Evolutionary conservation across 64 coral and sea anemone genomes (phyloP).

Genomic region (Dendrophyllia cribrosa): DNA sequence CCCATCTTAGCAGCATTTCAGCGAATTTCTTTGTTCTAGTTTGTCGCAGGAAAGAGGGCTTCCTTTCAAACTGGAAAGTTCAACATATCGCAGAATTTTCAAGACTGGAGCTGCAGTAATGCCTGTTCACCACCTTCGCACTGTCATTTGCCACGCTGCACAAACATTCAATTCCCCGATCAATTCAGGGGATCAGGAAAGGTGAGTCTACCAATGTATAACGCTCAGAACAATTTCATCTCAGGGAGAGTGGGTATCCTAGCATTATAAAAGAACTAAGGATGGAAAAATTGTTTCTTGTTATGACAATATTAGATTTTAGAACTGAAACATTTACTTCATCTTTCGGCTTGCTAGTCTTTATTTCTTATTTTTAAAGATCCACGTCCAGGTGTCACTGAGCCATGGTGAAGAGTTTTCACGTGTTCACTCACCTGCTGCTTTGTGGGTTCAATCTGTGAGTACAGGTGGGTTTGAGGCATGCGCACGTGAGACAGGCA

Average conservation of each 20-base stretch:
- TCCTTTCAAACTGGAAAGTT: conserved; percentile 7
- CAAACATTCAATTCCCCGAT: background rate
- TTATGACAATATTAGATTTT: no score
- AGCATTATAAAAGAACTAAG: no score
- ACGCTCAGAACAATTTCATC: no score
- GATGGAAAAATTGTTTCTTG: no score
- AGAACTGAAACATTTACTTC: no score
- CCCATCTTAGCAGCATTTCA: no score
- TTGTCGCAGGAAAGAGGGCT: no score
- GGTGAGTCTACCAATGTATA: background rate
- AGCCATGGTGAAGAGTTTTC: background rate
- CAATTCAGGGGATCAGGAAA: background rate
- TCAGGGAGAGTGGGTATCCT: no score
- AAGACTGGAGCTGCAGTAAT: background rate
- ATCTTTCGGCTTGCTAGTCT: no score
- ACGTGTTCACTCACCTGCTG: conserved; percentile 8
- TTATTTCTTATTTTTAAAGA: background rate
- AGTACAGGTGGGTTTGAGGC: conserved; percentile 19
- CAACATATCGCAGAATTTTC: background rate
- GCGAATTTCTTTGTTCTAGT: no score
- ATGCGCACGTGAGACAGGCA: conserved; percentile 37
- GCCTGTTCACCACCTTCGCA: background rate
- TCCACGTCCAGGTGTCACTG: background rate
- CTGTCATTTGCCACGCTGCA: background rate
- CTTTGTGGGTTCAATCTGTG: conserved; percentile 34